A percentile compares a stretch with the other conserved stretches of the same genome.
Conservation (phyloP, 2,888 invertebrate genomes). For the Scaptomyza caliginosa region DNA sequence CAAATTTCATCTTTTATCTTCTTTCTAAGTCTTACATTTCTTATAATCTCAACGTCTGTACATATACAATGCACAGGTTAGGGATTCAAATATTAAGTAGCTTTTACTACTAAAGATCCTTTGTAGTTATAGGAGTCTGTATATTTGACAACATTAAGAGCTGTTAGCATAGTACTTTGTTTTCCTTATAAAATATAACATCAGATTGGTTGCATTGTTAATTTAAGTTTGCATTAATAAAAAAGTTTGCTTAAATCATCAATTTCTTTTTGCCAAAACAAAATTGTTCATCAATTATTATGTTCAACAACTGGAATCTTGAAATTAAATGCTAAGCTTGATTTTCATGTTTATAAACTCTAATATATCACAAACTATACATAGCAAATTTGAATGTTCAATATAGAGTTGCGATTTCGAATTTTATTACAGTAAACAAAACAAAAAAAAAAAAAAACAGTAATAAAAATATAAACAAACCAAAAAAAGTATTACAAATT, state of each 20-base stretch:
- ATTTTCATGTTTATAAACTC: constrained; percentile 34
- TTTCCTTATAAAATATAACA: neutral
- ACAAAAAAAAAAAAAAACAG: constrained; percentile 22
- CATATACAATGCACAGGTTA: constrained; percentile 41
- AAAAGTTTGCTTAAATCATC: constrained; percentile 52
- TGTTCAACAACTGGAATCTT: constrained; percentile 22
- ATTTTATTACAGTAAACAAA: constrained; percentile 40
- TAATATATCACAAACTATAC: constrained; percentile 40
- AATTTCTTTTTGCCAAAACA: constrained; percentile 32
- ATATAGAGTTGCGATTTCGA: constrained; percentile 69
- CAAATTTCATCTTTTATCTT: constrained; percentile 13
- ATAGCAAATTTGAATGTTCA: constrained; percentile 79
- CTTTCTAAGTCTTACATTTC: constrained; percentile 37
- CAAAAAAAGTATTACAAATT: constrained; percentile 13
- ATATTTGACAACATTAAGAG: constrained; percentile 8
- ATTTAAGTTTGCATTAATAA: constrained; percentile 53
- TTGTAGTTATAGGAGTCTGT: constrained; percentile 32
- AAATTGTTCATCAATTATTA: constrained; percentile 41
- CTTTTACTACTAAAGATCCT: constrained; percentile 1
- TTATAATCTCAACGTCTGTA: constrained; percentile 27
- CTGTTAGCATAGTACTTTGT: constrained; percentile 3
- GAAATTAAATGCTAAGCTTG: constrained; percentile 42
- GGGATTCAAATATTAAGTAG: constrained; percentile 12
- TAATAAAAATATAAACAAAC: constrained; percentile 25
- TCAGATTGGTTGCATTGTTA: constrained; percentile 45